These are phyloP conservation scores for Rhadina sibilatrix DNA, from an alignment of 2,113 vertebrate species.

Conservation along the genomic window DNA sequence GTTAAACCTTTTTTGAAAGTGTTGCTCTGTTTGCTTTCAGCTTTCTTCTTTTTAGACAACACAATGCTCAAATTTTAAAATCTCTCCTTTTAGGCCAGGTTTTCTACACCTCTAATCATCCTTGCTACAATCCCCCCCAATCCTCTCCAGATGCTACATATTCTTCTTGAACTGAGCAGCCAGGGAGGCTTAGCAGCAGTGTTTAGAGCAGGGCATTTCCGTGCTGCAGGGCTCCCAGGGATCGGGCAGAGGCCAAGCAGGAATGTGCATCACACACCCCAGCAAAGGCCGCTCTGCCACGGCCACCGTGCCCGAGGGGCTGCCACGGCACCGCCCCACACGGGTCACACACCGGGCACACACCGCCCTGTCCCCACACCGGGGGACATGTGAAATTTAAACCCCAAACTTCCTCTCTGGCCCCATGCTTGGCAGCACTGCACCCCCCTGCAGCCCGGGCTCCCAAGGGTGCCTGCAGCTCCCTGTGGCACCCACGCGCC, in stretches of 20 bases:
- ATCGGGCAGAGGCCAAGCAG: accelerated
- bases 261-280: accelerated
- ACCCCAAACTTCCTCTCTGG: not conserved
- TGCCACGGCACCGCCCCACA: not conserved
- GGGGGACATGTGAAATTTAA: accelerated
- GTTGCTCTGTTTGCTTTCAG: not conserved
- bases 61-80: not conserved
- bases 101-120: not conserved
- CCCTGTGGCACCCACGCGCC: accelerated
- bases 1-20: not conserved
- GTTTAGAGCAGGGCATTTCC: not conserved
- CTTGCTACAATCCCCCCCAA: not conserved
- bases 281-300: not conserved
- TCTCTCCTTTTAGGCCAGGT: not conserved
- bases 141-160: not conserved
- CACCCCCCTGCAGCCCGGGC: not conserved
- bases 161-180: not conserved
- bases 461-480: not conserved
- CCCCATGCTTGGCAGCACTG: accelerated
- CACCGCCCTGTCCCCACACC: not conserved
- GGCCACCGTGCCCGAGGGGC: accelerated
- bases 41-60: not conserved
- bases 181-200: accelerated
- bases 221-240: accelerated
- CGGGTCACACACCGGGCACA: accelerated